A percentile compares a stretch with the other conserved stretches of the same genome.
Evolutionary conservation across 92 coral and sea anemone species (phyloP).

Genomic region (Pocillopora grandis): DNA sequence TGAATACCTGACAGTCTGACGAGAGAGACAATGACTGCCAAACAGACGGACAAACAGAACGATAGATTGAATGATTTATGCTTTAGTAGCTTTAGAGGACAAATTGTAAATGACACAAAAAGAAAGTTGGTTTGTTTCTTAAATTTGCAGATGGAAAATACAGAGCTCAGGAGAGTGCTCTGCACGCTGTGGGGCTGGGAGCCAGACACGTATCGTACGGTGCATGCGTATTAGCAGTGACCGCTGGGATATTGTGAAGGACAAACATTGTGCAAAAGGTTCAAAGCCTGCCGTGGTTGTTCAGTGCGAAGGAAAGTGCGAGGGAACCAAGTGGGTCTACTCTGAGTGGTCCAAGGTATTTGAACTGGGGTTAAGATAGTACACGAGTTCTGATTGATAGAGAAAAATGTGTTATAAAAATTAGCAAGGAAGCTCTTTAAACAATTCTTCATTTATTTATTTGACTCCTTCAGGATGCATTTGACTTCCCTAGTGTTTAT

Average conservation of each 20-base stretch:
- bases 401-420: not conserved
- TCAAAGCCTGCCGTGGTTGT: slow-evolving; percentile 61
- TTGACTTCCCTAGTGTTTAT: too few relatives aligned
- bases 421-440: too few relatives aligned
- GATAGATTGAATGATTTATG: too few relatives aligned
- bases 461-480: too few relatives aligned
- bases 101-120: not conserved
- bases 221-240: slow-evolving; percentile 64
- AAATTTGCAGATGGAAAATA: slow-evolving; percentile 63
- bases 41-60: too few relatives aligned
- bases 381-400: not conserved
- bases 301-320: slow-evolving; percentile 76
- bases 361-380: not conserved
- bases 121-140: not conserved
- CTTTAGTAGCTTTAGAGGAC: too few relatives aligned
- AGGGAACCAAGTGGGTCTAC: slow-evolving; percentile 79
- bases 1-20: too few relatives aligned
- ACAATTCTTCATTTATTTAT: too few relatives aligned
- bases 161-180: slow-evolving; percentile 59
- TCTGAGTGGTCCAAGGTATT: slow-evolving; percentile 79
- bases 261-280: slow-evolving; percentile 60
- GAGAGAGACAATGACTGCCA: too few relatives aligned
- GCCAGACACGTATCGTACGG: slow-evolving; percentile 56
- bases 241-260: slow-evolving; percentile 44
- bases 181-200: slow-evolving; percentile 85